Evolutionary conservation across 2,888 invertebrate genomes (phyloP).

Genomic region (Drosophila tripunctata): DNA sequence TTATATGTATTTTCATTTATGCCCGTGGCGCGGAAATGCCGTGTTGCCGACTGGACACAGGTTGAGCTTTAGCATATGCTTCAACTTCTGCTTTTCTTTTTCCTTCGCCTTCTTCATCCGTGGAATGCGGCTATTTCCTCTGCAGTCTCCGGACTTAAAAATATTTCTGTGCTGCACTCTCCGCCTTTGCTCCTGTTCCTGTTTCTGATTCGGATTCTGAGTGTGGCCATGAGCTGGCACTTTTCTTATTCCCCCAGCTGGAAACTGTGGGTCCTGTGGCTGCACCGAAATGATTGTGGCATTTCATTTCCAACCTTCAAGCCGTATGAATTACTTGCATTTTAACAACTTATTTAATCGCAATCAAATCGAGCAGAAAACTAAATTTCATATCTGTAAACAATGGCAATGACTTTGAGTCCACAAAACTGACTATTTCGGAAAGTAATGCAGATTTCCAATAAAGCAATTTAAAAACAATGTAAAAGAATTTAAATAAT

Average conservation of each 20-base stretch:
- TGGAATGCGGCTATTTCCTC: constrained; percentile 72
- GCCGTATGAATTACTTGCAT: constrained; percentile 73
- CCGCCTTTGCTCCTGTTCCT: neutral
- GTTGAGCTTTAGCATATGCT: constrained; percentile 59
- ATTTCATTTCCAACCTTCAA: constrained; percentile 45
- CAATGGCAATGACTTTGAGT: constrained; percentile 27
- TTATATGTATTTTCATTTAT: constrained; percentile 65
- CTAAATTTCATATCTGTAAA: constrained; percentile 41
- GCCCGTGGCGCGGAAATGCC: constrained; percentile 51
- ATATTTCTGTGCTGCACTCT: constrained; percentile 46
- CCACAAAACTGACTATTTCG: constrained; percentile 12
- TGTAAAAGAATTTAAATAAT: neutral
- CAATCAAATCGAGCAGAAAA: constrained; percentile 83
- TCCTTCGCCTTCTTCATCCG: constrained; percentile 8
- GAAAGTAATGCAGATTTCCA: constrained; percentile 1
- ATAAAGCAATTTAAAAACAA: neutral
- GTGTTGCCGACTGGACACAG: constrained; percentile 65
- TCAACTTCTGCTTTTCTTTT: neutral
- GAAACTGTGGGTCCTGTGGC: constrained; percentile 41
- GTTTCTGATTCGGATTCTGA: neutral
- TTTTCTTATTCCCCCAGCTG: constrained; percentile 49
- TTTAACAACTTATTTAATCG: constrained; percentile 76
- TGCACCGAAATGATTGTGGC: constrained; percentile 48
- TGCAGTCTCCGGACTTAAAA: constrained; percentile 59
- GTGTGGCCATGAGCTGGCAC: constrained; percentile 46